Evolutionary conservation across 2,888 invertebrate species (phyloP).

Genomic region (Nephrotoma guestfalica): DNA sequence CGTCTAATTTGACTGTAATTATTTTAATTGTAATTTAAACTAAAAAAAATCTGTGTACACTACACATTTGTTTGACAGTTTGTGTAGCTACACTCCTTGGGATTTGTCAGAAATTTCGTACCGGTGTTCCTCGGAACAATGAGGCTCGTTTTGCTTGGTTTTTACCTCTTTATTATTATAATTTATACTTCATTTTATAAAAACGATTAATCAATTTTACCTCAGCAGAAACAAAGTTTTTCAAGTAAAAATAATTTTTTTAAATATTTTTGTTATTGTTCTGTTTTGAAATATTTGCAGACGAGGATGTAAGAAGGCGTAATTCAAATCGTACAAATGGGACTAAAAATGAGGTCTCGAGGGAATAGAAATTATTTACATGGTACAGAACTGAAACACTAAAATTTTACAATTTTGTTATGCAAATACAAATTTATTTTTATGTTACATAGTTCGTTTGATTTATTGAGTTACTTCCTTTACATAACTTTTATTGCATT

Average conservation of each 20-base stretch:
- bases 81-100: too few relatives aligned
- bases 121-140: too few relatives aligned
- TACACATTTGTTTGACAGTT: too few relatives aligned
- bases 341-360: constrained; percentile 10
- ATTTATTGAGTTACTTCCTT: background rate
- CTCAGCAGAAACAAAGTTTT: background rate
- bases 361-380: constrained; percentile 6
- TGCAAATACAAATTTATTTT: background rate
- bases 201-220: background rate
- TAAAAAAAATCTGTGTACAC: too few relatives aligned
- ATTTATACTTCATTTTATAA: background rate
- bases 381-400: background rate
- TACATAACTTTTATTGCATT: background rate
- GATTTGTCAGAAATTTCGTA: too few relatives aligned
- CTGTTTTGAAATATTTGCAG: constrained; percentile 10
- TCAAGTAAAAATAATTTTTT: background rate
- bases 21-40: too few relatives aligned
- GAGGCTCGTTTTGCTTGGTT: too few relatives aligned
- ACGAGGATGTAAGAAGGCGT: constrained; percentile 11
- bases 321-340: constrained; percentile 12
- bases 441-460: background rate
- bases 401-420: background rate
- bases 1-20: too few relatives aligned
- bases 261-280: constrained; percentile 3
- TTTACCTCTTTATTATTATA: background rate